Percentiles rank a stretch among this genome's conserved stretches.
Evolutionary conservation across 2,888 invertebrate genomes (phyloP).

Genomic region (Lycaena phlaeas): DNA sequence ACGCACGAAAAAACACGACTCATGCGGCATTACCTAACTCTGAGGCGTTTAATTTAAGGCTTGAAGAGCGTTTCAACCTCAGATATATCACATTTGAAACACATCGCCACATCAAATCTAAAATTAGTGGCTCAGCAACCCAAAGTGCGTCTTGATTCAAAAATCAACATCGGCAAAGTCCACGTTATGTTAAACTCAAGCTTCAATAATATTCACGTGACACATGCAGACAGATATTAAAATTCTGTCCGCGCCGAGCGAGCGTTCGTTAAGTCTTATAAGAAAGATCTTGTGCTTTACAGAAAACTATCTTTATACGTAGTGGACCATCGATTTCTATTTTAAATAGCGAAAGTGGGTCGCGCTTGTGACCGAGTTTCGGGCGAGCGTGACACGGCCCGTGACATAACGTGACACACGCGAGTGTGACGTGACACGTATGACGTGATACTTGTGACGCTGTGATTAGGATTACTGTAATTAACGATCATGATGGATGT

Average conservation of each 20-base stretch:
- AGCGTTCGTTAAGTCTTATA: constrained; percentile 2
- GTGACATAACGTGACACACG: not conserved
- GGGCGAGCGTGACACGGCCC: constrained; percentile 6
- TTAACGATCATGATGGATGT: no score
- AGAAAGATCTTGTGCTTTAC: constrained; percentile 3
- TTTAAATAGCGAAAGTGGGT: constrained; percentile 26
- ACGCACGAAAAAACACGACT: no score
- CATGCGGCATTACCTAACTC: no score
- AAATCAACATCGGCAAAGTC: no score
- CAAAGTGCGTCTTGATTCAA: no score
- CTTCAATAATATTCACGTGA: constrained; percentile 2
- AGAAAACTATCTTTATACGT: constrained; percentile 7
- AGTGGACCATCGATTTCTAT: constrained; percentile 26
- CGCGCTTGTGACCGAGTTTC: constrained; percentile 23
- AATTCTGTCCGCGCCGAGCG: not conserved
- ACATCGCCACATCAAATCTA: no score
- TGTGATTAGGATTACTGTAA: no score
- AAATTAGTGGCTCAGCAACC: no score
- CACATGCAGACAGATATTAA: constrained; percentile 4
- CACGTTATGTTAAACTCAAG: no score
- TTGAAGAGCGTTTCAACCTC: no score
- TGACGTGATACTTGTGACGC: not conserved
- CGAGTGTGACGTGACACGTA: not conserved
- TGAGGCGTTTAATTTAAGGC: no score
- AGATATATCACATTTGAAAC: no score